A percentile compares a stretch with the other conserved stretches of the same genome.
phyloP scores from a whole-genome alignment of 53 echinoderm and acorn worm genomes.

The Holothuria scabra region DNA sequence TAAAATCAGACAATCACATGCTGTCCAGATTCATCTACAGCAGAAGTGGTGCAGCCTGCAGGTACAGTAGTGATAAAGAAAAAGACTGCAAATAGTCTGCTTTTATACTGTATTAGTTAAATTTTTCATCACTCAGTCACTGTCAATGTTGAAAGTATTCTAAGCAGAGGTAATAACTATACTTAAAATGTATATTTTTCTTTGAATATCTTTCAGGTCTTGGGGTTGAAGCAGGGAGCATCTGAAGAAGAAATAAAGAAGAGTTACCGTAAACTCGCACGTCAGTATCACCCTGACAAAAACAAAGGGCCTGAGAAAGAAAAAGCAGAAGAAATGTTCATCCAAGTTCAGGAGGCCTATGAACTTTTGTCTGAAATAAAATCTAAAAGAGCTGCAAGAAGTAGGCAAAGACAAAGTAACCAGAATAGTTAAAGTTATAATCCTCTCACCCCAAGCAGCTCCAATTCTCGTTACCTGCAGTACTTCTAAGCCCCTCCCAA shows the following conservation, averaged over 20 bases:
- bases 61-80: background rate
- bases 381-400: conserved; percentile 51
- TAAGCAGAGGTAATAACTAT: too few relatives aligned
- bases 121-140: too few relatives aligned
- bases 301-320: conserved; percentile 63
- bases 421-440: too few relatives aligned
- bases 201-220: conserved; percentile 60
- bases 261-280: conserved; percentile 75
- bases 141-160: too few relatives aligned
- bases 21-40: too few relatives aligned
- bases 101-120: too few relatives aligned
- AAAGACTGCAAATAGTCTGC: background rate
- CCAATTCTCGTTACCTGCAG: too few relatives aligned
- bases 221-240: conserved; percentile 75
- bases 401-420: background rate
- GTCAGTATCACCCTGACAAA: conserved; percentile 87
- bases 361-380: conserved; percentile 78
- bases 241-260: conserved; percentile 78
- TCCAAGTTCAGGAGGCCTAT: conserved; percentile 79
- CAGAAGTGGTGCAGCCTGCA: too few relatives aligned
- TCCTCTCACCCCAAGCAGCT: too few relatives aligned
- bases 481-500: too few relatives aligned
- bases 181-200: background rate
- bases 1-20: too few relatives aligned
- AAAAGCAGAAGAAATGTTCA: conserved; percentile 74